Percentiles rank a stretch among this genome's conserved stretches.
Conservation (phyloP, 2,888 invertebrate genomes). For the Rapana venosa region DNA sequence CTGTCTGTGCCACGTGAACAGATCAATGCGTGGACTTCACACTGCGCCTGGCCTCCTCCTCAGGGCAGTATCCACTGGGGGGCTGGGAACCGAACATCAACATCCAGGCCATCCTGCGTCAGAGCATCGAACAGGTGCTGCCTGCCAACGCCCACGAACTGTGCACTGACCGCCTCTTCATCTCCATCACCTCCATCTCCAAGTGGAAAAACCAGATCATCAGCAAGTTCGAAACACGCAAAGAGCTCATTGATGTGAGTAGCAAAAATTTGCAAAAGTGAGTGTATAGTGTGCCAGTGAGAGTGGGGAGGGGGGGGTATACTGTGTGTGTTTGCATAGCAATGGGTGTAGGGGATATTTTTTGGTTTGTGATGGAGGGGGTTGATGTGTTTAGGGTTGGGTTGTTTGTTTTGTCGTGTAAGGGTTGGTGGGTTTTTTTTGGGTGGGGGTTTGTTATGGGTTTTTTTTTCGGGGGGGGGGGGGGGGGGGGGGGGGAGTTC, state of each 20-base stretch:
- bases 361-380: too few species aligned
- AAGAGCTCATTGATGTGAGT: slow-evolving; percentile 47
- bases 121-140: slow-evolving; percentile 37
- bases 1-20: background rate
- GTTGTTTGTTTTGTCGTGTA: too few species aligned
- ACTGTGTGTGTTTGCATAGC: too few species aligned
- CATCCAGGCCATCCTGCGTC: slow-evolving; percentile 36
- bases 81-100: slow-evolving; percentile 36
- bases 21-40: slow-evolving; percentile 30
- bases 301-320: too few species aligned
- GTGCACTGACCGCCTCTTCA: slow-evolving; percentile 42
- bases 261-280: background rate
- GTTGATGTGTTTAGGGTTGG: too few species aligned
- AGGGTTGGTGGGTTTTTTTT: too few species aligned
- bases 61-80: background rate
- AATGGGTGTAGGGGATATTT: too few species aligned
- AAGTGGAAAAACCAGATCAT: slow-evolving; percentile 41
- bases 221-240: slow-evolving; percentile 47
- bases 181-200: slow-evolving; percentile 37
- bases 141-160: slow-evolving; percentile 46
- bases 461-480: too few species aligned
- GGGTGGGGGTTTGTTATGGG: too few species aligned
- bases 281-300: too few species aligned
- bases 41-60: background rate
- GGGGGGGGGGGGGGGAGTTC: too few species aligned